Percentiles rank a stretch among this genome's conserved stretches.
phyloP scores from a whole-genome alignment of 2,888 invertebrate species.

The Deroplatys truncata region DNA sequence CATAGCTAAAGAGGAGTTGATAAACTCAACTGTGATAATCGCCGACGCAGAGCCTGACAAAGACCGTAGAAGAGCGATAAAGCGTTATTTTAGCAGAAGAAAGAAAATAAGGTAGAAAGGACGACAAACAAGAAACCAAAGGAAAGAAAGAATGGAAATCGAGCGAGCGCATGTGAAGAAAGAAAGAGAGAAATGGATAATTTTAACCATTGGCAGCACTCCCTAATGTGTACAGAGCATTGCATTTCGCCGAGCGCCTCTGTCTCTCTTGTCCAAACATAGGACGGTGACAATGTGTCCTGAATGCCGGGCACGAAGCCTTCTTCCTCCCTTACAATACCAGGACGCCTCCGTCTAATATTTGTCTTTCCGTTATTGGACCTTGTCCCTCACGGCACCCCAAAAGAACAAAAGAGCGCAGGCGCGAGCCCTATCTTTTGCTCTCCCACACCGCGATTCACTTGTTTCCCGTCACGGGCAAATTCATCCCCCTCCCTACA shows the following conservation, averaged over 20 bases:
- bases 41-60: too few species aligned
- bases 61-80: too few species aligned
- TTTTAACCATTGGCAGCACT: not conserved
- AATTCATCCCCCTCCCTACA: not conserved
- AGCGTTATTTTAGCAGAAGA: too few species aligned
- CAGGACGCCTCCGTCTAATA: constrained; percentile 25
- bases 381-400: not conserved
- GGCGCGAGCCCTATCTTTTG: not conserved
- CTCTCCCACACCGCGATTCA: not conserved
- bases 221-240: not conserved
- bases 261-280: not conserved
- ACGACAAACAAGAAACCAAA: not conserved
- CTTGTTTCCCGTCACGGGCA: not conserved
- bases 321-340: not conserved
- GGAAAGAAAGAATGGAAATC: not conserved
- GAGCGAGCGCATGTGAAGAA: too few species aligned
- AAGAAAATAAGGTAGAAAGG: not conserved
- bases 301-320: not conserved
- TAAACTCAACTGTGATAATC: too few species aligned
- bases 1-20: too few species aligned
- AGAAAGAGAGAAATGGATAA: not conserved
- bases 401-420: not conserved
- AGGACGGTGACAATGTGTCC: not conserved
- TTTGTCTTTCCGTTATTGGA: constrained; percentile 31
- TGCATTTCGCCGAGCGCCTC: not conserved